Percentiles rank a stretch among this genome's conserved stretches.
phyloP scores from a whole-genome alignment of 2,888 invertebrate species.

The Blastobasis lacticolella region DNA sequence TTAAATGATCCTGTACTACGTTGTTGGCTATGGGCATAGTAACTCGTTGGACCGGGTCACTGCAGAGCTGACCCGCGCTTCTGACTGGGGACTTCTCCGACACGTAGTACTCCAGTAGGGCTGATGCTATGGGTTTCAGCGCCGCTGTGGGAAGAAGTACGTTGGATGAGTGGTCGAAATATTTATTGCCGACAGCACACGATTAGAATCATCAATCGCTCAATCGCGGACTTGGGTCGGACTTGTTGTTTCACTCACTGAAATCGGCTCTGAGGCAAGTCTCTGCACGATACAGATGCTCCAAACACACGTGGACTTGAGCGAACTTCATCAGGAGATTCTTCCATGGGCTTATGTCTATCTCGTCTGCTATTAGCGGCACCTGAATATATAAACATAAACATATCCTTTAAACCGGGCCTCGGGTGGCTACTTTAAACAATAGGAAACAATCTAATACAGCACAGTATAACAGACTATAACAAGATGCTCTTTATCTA shows the following conservation, averaged over 20 bases:
- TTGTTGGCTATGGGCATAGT: conserved; percentile 55
- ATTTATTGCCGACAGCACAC: no score
- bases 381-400: conserved; percentile 31
- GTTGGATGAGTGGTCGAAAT: background rate
- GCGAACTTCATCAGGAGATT: conserved; percentile 61
- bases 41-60: conserved; percentile 54
- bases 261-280: conserved; percentile 53
- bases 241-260: conserved; percentile 31
- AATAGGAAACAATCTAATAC: no score
- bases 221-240: no score
- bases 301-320: conserved; percentile 63
- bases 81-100: conserved; percentile 61
- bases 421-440: no score
- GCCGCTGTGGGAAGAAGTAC: conserved; percentile 36
- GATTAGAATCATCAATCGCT: no score
- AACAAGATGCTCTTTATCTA: no score
- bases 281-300: conserved; percentile 60
- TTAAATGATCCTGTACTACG: conserved; percentile 61
- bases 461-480: no score
- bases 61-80: conserved; percentile 58
- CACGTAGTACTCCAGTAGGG: conserved; percentile 53
- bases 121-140: conserved; percentile 54
- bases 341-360: conserved; percentile 67
- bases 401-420: no score
- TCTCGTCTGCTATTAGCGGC: conserved; percentile 64